phyloP scores from a whole-genome alignment of 2,113 vertebrate species.

The Solea solea region DNA sequence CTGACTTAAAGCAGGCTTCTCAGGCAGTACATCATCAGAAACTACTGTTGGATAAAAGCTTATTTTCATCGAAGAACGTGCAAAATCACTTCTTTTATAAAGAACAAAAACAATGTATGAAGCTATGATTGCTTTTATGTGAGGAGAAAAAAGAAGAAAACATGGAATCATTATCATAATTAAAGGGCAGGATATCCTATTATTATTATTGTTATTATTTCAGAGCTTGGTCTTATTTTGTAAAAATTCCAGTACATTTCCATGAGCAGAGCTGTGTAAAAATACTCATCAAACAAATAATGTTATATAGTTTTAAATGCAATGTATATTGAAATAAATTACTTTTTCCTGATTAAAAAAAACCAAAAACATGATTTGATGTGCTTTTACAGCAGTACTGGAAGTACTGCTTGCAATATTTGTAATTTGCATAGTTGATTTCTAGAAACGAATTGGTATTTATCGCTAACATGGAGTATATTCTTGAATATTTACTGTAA shows the following conservation, averaged over 20 bases:
- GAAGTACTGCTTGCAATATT: no score
- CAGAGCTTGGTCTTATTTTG: conserved; percentile 94
- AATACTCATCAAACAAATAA: conserved; percentile 85
- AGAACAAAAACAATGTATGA: conserved; percentile 82
- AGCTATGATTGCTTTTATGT: conserved; percentile 71
- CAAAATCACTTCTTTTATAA: conserved; percentile 85
- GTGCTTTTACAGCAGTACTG: neutral
- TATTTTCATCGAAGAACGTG: conserved; percentile 80
- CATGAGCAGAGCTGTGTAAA: conserved; percentile 84
- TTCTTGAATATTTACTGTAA: neutral
- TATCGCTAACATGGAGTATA: neutral
- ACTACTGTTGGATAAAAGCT: conserved; percentile 66
- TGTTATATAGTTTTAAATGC: conserved; percentile 86
- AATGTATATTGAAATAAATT: conserved; percentile 85
- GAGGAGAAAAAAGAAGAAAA: conserved; percentile 19
- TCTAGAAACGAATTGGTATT: neutral
- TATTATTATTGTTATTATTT: conserved; percentile 73
- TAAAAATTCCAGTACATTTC: conserved; percentile 89
- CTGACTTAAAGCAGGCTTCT: conserved; percentile 81
- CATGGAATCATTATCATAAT: conserved; percentile 78
- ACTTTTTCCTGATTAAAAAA: conserved; percentile 76
- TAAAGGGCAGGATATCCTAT: conserved; percentile 82
- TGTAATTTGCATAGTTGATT: no score
- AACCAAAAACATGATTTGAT: neutral
- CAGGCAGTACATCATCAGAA: conserved; percentile 89